Percentiles rank a stretch among this genome's conserved stretches.
Evolutionary conservation across 2,888 invertebrate species (phyloP).

Genomic region (Aplocera efformata): DNA sequence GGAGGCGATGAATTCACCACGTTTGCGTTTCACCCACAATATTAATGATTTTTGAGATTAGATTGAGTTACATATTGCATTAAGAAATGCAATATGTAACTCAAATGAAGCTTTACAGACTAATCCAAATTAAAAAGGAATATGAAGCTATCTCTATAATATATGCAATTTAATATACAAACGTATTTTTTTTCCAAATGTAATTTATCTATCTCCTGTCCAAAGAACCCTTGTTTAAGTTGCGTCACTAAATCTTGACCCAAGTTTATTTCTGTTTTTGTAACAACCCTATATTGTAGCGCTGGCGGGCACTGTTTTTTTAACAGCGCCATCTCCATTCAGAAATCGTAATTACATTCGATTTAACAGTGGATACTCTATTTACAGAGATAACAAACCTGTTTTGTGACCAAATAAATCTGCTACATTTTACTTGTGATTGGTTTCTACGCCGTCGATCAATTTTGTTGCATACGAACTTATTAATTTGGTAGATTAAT

Average conservation of each 20-base stretch:
- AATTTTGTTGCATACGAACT: not conserved
- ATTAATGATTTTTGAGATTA: too few relatives aligned
- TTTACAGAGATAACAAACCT: conserved; percentile 28
- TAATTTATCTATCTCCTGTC: too few relatives aligned
- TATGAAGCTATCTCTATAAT: too few relatives aligned
- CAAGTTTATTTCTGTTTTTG: conserved; percentile 43
- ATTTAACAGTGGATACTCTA: conserved; percentile 34
- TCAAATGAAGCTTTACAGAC: too few relatives aligned
- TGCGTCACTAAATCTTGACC: conserved; percentile 37
- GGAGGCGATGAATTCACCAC: too few relatives aligned
- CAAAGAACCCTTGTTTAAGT: conserved; percentile 14
- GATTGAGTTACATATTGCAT: too few relatives aligned
- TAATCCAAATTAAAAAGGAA: too few relatives aligned
- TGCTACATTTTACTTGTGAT: not conserved
- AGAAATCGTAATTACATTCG: conserved; percentile 53
- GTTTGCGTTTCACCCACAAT: too few relatives aligned
- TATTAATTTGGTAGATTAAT: not conserved
- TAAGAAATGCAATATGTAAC: too few relatives aligned
- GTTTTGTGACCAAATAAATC: conserved; percentile 14
- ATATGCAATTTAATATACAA: too few relatives aligned
- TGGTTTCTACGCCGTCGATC: not conserved
- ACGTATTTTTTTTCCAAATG: too few relatives aligned
- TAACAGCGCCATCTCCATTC: conserved; percentile 48
- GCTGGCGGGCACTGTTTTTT: conserved; percentile 49
- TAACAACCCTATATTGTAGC: conserved; percentile 55